phyloP scores from a whole-genome alignment of 2,888 invertebrate species.

The Cataglyphis rosenhaueri region DNA sequence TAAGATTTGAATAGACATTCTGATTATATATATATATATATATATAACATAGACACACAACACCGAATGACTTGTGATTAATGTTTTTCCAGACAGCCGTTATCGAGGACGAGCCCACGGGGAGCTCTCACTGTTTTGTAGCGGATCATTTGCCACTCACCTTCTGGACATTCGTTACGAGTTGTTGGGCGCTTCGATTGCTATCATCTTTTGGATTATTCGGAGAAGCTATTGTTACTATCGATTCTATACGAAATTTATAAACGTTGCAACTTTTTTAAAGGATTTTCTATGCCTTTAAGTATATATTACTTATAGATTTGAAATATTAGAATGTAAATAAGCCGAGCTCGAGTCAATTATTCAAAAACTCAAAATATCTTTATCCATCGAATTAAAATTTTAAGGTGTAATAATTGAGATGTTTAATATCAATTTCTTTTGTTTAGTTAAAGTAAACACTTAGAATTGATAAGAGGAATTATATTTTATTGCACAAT shows the following conservation, averaged over 20 bases:
- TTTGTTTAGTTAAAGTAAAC: too few relatives aligned
- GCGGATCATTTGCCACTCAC: slow-evolving; percentile 74
- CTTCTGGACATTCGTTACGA: slow-evolving; percentile 43
- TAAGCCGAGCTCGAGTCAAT: neutral
- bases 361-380: neutral
- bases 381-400: neutral
- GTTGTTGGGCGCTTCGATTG: slow-evolving; percentile 35
- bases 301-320: neutral
- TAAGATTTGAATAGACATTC: too few relatives aligned
- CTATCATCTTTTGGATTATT: slow-evolving; percentile 21
- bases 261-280: neutral
- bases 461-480: neutral
- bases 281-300: neutral
- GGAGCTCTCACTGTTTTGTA: slow-evolving; percentile 78
- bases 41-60: slow-evolving; percentile 33
- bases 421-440: neutral
- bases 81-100: slow-evolving; percentile 79
- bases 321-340: slow-evolving; percentile 10
- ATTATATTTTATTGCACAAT: slow-evolving; percentile 4
- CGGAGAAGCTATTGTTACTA: neutral
- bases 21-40: neutral
- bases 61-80: slow-evolving; percentile 80
- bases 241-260: slow-evolving; percentile 22
- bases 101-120: slow-evolving; percentile 76
- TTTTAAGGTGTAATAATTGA: neutral